These are phyloP conservation scores for Corythornis madagascariensis DNA, from an alignment of 2,113 vertebrate species.

Conservation along the genomic window DNA sequence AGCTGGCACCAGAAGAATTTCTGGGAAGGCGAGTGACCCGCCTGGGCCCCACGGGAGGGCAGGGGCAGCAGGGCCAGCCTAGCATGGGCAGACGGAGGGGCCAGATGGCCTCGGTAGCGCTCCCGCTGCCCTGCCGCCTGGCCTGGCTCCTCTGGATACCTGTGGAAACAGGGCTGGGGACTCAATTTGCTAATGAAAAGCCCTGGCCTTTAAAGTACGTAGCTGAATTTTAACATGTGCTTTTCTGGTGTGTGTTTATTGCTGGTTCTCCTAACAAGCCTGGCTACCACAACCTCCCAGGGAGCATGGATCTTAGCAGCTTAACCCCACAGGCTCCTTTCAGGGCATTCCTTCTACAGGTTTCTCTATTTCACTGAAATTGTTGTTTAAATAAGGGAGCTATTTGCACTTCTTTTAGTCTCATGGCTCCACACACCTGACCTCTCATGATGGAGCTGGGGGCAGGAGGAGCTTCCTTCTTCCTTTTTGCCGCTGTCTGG, in stretches of 20 bases:
- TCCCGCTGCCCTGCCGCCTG: not conserved
- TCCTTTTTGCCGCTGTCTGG: not conserved
- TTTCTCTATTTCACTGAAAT: not conserved
- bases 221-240: not conserved
- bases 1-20: too few relatives aligned
- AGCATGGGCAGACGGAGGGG: too few relatives aligned
- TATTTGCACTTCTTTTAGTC: not conserved
- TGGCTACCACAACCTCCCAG: not conserved
- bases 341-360: not conserved
- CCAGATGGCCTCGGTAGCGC: too few relatives aligned
- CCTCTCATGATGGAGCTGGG: fast-evolving
- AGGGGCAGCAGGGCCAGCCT: too few relatives aligned
- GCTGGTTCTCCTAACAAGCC: not conserved
- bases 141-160: too few relatives aligned
- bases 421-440: fast-evolving
- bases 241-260: not conserved
- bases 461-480: not conserved
- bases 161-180: too few relatives aligned
- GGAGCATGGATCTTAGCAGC: not conserved
- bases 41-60: too few relatives aligned
- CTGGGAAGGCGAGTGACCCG: too few relatives aligned
- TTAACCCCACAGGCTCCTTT: not conserved
- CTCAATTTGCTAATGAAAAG: too few relatives aligned
- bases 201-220: too few relatives aligned
- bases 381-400: not conserved